Evolutionary conservation across 1,140 invertebrate genomes (phyloP).

Genomic region (Drosophila lini): DNA sequence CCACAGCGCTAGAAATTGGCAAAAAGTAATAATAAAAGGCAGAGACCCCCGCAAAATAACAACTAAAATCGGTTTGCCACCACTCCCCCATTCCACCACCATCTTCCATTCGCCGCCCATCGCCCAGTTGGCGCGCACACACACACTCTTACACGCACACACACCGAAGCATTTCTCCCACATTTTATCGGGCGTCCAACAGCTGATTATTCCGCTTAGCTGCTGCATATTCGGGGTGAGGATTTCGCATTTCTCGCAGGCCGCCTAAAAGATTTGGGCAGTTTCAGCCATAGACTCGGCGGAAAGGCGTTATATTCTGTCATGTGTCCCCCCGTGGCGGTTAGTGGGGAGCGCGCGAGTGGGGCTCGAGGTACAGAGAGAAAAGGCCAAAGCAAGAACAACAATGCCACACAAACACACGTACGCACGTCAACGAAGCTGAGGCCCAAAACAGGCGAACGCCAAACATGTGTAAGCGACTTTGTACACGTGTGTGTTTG

Average conservation of each 20-base stretch:
- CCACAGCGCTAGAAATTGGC: slow-evolving; percentile 33
- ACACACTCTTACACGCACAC: slow-evolving; percentile 28
- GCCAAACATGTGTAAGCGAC: slow-evolving; percentile 68
- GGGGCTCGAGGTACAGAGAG: slow-evolving; percentile 19
- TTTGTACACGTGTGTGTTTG: slow-evolving; percentile 50
- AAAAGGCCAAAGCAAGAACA: slow-evolving; percentile 33
- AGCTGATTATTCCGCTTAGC: slow-evolving; percentile 60
- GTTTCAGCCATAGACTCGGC: slow-evolving; percentile 9
- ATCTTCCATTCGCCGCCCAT: slow-evolving; percentile 21
- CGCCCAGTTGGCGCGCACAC: slow-evolving; percentile 70
- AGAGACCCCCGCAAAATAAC: slow-evolving; percentile 45
- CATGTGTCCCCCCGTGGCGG: slow-evolving; percentile 49
- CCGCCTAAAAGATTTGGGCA: slow-evolving; percentile 5
- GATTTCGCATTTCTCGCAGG: slow-evolving; percentile 18
- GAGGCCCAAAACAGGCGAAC: slow-evolving; percentile 66
- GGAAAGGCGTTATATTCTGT: slow-evolving; percentile 62
- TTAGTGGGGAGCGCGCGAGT: slow-evolving; percentile 26
- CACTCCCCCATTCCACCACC: slow-evolving; percentile 32
- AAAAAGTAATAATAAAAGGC: slow-evolving; percentile 64
- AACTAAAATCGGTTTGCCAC: slow-evolving; percentile 60
- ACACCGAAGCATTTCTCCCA: slow-evolving; percentile 26
- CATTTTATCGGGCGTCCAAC: slow-evolving; percentile 46
- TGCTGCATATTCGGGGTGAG: slow-evolving; percentile 21
- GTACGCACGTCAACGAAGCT: slow-evolving; percentile 47
- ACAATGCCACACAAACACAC: slow-evolving; percentile 29